phyloP scores from a whole-genome alignment of 2,113 vertebrate species.

The Gobiocypris rarus region DNA sequence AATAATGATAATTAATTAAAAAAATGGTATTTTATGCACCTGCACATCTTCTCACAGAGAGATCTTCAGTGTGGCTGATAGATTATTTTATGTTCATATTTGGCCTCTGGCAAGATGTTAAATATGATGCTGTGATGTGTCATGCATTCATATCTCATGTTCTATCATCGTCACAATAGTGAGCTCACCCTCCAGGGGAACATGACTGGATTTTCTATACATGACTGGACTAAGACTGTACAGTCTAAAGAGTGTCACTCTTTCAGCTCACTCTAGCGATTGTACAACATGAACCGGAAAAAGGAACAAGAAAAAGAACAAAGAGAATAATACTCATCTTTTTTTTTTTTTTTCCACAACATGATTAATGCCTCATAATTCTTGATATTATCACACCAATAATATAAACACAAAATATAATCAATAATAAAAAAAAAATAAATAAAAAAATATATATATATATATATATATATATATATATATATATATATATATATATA shows the following conservation, averaged over 20 bases:
- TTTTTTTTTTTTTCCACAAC: not conserved
- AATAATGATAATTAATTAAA: not conserved
- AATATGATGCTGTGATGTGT: slow-evolving; percentile 1
- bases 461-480: too few species aligned
- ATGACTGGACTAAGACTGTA: not conserved
- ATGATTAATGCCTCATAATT: not conserved
- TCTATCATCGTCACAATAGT: not conserved
- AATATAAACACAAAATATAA: too few species aligned
- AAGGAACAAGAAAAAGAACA: not conserved
- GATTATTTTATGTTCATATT: slow-evolving; percentile 2
- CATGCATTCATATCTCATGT: not conserved
- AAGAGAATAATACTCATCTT: not conserved
- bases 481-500: too few species aligned
- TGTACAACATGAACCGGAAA: too few species aligned
- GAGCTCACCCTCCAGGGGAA: not conserved
- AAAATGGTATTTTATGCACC: not conserved
- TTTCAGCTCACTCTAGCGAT: not conserved
- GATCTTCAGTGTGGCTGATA: not conserved
- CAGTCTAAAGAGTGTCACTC: not conserved
- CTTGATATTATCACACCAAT: not conserved
- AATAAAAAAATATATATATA: too few species aligned
- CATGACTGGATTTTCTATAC: not conserved
- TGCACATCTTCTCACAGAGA: not conserved
- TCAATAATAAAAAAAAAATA: too few species aligned
- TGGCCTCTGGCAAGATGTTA: not conserved